phyloP scores from a whole-genome alignment of 2,888 invertebrate genomes.

The Epistrophella euchroma region DNA sequence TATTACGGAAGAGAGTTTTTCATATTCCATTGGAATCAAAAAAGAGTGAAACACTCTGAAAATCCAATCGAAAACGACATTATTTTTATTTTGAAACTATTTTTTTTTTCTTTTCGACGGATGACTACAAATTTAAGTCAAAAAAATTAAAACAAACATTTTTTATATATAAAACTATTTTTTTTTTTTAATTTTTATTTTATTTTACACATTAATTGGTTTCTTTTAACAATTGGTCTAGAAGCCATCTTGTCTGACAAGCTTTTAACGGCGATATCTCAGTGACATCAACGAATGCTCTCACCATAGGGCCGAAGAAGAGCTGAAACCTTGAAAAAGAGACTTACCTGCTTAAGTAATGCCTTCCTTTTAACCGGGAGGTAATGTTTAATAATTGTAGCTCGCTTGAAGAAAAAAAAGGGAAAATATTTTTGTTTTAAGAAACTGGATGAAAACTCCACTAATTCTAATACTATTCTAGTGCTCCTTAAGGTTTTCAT shows the following conservation, averaged over 20 bases:
- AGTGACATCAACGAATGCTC: constrained; percentile 25
- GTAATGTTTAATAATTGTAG: constrained; percentile 56
- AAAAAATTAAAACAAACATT: constrained; percentile 1
- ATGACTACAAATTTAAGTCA: background rate
- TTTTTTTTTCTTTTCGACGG: no score
- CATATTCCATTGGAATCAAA: no score
- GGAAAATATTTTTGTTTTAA: constrained; percentile 56
- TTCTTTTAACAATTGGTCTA: constrained; percentile 31
- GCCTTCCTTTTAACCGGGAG: constrained; percentile 55
- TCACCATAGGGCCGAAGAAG: constrained; percentile 16
- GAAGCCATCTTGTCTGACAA: constrained; percentile 21
- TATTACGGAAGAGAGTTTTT: no score
- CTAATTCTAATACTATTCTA: constrained; percentile 39
- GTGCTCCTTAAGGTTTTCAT: constrained; percentile 7
- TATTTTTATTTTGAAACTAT: no score
- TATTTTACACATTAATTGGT: constrained; percentile 25
- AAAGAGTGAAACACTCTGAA: no score
- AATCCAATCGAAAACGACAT: no score
- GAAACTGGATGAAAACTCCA: constrained; percentile 41
- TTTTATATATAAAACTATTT: background rate
- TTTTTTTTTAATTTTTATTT: constrained; percentile 24
- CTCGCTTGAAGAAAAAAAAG: constrained; percentile 70
- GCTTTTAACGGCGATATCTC: constrained; percentile 5
- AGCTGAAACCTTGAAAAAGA: constrained; percentile 59
- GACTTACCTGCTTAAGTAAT: constrained; percentile 58